These are phyloP conservation scores for Dermatemys mawii DNA, from an alignment of 2,113 vertebrate species.

Conservation along the genomic window DNA sequence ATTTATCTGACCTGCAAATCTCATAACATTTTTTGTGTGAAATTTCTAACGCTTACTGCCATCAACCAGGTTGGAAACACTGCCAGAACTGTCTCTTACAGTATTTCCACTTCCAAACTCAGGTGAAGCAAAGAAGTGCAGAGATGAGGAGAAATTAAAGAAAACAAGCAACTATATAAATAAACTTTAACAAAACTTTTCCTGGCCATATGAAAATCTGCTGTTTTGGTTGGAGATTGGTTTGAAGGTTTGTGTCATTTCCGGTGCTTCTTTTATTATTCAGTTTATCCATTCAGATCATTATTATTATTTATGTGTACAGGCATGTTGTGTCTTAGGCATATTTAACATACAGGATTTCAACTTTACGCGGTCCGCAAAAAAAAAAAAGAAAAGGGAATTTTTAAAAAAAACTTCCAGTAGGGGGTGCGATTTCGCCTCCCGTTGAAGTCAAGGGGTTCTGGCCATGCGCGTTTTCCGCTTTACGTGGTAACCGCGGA, in stretches of 20 bases:
- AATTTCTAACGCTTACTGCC: not conserved
- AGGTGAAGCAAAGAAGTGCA: not conserved
- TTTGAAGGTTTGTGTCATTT: not conserved
- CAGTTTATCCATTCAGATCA: not conserved
- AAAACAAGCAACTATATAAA: not conserved
- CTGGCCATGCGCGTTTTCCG: too few species aligned
- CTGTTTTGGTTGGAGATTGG: not conserved
- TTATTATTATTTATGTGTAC: not conserved
- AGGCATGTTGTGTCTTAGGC: too few species aligned
- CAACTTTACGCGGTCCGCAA: too few species aligned
- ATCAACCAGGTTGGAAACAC: not conserved
- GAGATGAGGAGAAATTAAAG: not conserved
- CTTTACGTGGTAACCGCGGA: too few species aligned
- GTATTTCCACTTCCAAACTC: not conserved
- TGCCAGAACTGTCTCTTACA: not conserved
- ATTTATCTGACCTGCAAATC: not conserved
- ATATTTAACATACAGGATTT: too few species aligned
- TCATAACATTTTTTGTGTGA: not conserved
- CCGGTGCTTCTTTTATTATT: not conserved
- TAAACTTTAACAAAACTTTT: not conserved
- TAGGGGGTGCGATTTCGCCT: too few species aligned
- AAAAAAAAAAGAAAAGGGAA: too few species aligned
- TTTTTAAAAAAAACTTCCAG: too few species aligned
- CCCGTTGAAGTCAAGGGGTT: too few species aligned
- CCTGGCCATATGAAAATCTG: not conserved